Percentiles rank a stretch among this genome's conserved stretches.
Conservation (phyloP, 2,113 vertebrate genomes). For the Opisthocomus hoazin region DNA sequence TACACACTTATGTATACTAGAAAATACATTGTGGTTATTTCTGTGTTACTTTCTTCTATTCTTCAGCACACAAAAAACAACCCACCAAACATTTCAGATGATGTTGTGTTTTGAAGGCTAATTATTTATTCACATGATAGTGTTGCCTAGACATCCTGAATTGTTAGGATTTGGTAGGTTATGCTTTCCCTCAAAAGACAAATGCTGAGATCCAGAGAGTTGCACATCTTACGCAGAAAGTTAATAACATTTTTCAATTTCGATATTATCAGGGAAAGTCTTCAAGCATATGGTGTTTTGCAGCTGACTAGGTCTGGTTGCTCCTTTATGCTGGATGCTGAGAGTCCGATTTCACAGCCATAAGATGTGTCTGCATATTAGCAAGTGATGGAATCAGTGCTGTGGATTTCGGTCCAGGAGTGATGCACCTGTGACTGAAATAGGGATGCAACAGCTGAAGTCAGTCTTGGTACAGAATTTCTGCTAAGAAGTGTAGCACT, state of each 20-base stretch:
- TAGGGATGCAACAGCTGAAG: not conserved
- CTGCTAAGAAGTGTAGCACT: not conserved
- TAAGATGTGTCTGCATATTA: fast-evolving
- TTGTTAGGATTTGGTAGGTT: not conserved
- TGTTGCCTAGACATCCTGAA: not conserved
- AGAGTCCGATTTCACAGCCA: not conserved
- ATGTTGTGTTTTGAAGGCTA: not conserved
- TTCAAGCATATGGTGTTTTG: not conserved
- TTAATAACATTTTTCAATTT: not conserved
- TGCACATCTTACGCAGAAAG: not conserved
- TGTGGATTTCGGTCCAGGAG: not conserved
- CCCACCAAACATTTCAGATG: not conserved
- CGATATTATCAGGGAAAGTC: not conserved
- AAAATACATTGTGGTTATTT: not conserved
- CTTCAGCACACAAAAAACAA: not conserved
- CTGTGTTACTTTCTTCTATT: not conserved
- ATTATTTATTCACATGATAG: not conserved
- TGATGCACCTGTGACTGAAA: not conserved
- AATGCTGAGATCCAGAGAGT: not conserved
- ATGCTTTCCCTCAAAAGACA: not conserved
- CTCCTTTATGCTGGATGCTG: not conserved
- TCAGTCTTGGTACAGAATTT: not conserved
- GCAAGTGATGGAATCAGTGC: not conserved
- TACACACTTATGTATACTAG: not conserved
- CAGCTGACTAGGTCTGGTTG: not conserved